Evolutionary conservation across 2,888 invertebrate species (phyloP).

Genomic region (Gisinianus flammeolus): DNA sequence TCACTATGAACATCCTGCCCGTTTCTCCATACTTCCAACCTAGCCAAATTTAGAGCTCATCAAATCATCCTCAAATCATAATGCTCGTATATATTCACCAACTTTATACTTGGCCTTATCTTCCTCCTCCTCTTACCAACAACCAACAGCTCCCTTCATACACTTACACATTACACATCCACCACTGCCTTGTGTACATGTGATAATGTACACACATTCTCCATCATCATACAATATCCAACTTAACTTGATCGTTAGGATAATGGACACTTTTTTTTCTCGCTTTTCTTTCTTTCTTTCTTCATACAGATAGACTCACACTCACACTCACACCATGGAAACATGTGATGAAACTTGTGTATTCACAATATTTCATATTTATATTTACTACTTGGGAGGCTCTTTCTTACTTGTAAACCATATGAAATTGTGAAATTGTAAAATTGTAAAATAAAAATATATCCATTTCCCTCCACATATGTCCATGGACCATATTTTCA

Average conservation of each 20-base stretch:
- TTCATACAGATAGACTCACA: not conserved
- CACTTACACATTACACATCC: not conserved
- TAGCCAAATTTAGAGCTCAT: conserved; percentile 50
- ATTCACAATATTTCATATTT: conserved; percentile 2
- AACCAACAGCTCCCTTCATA: not conserved
- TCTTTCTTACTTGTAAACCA: no score
- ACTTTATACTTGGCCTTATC: not conserved
- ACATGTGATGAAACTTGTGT: conserved; percentile 15
- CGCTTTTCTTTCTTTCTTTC: not conserved
- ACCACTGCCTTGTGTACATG: not conserved
- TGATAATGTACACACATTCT: not conserved
- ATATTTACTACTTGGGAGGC: conserved; percentile 26
- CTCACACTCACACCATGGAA: not conserved
- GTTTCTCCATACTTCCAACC: conserved; percentile 32
- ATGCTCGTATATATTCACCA: conserved; percentile 6
- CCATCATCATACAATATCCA: no score
- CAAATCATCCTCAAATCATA: conserved; percentile 42
- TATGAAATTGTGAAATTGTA: no score
- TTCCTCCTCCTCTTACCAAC: not conserved
- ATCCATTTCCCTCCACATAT: no score
- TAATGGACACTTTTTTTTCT: conserved; percentile 15
- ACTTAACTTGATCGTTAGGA: conserved; percentile 5
- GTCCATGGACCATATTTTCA: conserved; percentile 12
- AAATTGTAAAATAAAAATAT: no score
- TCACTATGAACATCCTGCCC: conserved; percentile 58